Conservation (phyloP, 2,113 vertebrate genomes). For the Alaudala cheleensis region DNA sequence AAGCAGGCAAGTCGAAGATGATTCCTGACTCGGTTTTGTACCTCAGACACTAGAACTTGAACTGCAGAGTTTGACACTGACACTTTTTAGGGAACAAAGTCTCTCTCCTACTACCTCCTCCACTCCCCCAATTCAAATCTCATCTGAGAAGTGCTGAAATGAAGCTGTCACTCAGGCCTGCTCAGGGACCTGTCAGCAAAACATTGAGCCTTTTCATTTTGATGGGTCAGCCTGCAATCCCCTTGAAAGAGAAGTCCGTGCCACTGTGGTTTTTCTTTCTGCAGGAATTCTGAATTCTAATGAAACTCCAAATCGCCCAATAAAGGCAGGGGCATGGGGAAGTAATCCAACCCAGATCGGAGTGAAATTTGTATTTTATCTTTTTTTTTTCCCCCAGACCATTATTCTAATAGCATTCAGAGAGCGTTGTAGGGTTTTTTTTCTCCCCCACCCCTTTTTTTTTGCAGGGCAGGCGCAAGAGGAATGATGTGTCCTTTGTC, state of each 20-base stretch:
- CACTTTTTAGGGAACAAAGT: slow-evolving; percentile 87
- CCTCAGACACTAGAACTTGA: slow-evolving; percentile 80
- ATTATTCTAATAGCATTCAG: slow-evolving; percentile 75
- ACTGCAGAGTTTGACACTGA: slow-evolving; percentile 80
- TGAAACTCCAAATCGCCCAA: slow-evolving; percentile 84
- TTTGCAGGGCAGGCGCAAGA: slow-evolving; percentile 49
- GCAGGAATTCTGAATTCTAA: slow-evolving; percentile 85
- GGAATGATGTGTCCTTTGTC: slow-evolving; percentile 75
- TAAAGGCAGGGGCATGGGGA: slow-evolving; percentile 80
- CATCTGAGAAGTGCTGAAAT: slow-evolving; percentile 85
- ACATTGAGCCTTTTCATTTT: slow-evolving; percentile 87
- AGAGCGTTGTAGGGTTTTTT: slow-evolving; percentile 45
- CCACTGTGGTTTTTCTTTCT: slow-evolving; percentile 77
- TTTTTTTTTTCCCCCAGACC: slow-evolving; percentile 21
- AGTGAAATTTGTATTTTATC: slow-evolving; percentile 82
- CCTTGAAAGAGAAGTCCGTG: slow-evolving; percentile 81
- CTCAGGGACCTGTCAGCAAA: slow-evolving; percentile 83
- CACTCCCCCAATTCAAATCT: slow-evolving; percentile 74
- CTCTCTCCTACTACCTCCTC: slow-evolving; percentile 68
- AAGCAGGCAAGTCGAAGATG: neutral
- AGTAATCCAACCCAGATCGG: slow-evolving; percentile 78
- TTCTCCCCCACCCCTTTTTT: neutral
- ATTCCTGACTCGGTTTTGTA: slow-evolving; percentile 61
- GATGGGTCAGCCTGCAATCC: slow-evolving; percentile 83
- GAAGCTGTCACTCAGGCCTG: slow-evolving; percentile 85